Base-by-base conservation (phyloP, 2,888 invertebrate genomes). In the Eristalis tenax region DNA sequence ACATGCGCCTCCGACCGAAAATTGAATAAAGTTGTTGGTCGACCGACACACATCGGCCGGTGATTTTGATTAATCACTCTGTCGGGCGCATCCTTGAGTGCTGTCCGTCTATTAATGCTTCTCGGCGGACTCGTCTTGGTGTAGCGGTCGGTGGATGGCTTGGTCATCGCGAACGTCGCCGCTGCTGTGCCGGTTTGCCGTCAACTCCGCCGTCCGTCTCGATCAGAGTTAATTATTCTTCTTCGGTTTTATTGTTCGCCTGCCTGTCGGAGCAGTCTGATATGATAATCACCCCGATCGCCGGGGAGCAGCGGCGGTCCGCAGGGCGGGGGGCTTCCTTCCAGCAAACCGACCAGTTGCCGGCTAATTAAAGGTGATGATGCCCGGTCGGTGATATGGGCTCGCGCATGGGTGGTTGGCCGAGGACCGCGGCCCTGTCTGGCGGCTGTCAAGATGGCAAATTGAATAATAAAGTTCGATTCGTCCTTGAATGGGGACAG, bases 61-160 rank as follows among this genome's bases (percentile, higher is more conserved):
- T 80, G 81, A 76, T 71, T 80, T 57, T 85, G 84, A 81, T 85
- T 85, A 76, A 85, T 81, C 68, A 76, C 57, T 73, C 68, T 73
- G 76, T 69, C 65, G 35, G 56, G 56, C 11, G 84, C 57, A 76
- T 85, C 81, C 80, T 76, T 71, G 76, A 76, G 76, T 82, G 70
- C 57, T 66, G 74, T 80, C 74, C 63, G 69, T 75, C 75, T 66
- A 66, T 61, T 63, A 77, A 68, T 77, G 66, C 50, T 28, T 6
- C n/a, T 50, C 65, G 0, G 43, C 11, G 57, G 22, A 1, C 18
- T 18, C 11, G 10, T 50, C 18, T 50, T 18, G n/a, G 18, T 50
- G 50, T 18, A 5, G 18, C 32, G 32, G 32, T 8, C 50, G 50
- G 18, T 0, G 50, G 18, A 18, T n/a, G 40, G 15, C 13, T 5